Base-by-base conservation (phyloP, 2,888 invertebrate species). In the Baronia brevicornis region DNA sequence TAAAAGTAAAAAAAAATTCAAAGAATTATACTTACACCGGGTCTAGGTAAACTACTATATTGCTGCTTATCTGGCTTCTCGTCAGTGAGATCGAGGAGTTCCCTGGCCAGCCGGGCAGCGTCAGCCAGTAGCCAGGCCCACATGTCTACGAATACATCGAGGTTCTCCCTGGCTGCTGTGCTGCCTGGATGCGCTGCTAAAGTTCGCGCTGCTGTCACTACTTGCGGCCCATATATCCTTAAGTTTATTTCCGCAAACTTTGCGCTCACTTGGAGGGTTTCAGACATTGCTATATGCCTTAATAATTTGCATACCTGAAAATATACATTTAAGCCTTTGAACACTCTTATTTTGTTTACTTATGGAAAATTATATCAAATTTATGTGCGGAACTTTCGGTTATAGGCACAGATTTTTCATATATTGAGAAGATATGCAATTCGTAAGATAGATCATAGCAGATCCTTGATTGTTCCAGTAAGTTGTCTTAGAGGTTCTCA, bases 181-280 rank as follows among this genome's bases (percentile, higher is more conserved):
- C 97, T 97, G 41, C 91, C 91, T 3, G 98, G 95, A 84, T 97
- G 93, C 52, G 93, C 89, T 38, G 95, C 94, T 41, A 98, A 78
- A 26, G 97, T 96, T 56, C 96, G 91, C 36, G 97, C 95, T 21
- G 98, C 97, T 33, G 95, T 94, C 49, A 98, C 91, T 30, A 94
- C 91, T 89, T 98, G 95, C 19, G 98, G 97, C 28, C 97, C 97
- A 70, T 97, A 95, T 68, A 96, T 95, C 70, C 96, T 88, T 54
- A 98, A 86, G 82, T 96, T 96, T 54, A 96, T 94, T 78, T 98
- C 97, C 28, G 97, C 94, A 66, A 98, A 97, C 73, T 97, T 96
- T 4, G 97, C 95, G 52, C 95, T 93, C 33, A 98, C 96, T 87
- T 98, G 96, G 38, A 98, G 87, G 21, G 95, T 92, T 74, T 98